Evolutionary conservation across 2,888 invertebrate species (phyloP).

Genomic region (Lysandra bellargus): DNA sequence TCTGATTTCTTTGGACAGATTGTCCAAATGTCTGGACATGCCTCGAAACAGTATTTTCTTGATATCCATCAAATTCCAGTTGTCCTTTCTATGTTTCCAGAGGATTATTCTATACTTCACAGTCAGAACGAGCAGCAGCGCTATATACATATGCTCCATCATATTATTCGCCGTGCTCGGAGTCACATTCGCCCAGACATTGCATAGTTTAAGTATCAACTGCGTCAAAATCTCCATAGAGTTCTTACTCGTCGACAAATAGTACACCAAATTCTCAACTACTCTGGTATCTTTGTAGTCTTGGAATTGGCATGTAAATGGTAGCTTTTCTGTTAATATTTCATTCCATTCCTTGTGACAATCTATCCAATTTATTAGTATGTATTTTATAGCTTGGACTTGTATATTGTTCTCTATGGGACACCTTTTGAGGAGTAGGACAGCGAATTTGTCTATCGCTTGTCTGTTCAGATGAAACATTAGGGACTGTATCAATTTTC

Average conservation of each 20-base stretch:
- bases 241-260: slow-evolving; percentile 71
- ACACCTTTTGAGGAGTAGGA: slow-evolving; percentile 77
- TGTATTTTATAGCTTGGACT: slow-evolving; percentile 63
- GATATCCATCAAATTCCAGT: slow-evolving; percentile 60
- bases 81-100: slow-evolving; percentile 51
- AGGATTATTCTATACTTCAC: slow-evolving; percentile 71
- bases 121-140: slow-evolving; percentile 83
- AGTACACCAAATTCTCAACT: slow-evolving; percentile 82
- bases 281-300: slow-evolving; percentile 79
- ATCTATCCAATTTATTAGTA: slow-evolving; percentile 77
- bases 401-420: slow-evolving; percentile 64
- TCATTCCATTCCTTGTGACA: slow-evolving; percentile 83
- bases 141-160: slow-evolving; percentile 86
- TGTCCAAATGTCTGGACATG: slow-evolving; percentile 85
- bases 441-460: slow-evolving; percentile 80
- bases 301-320: slow-evolving; percentile 73
- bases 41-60: slow-evolving; percentile 82
- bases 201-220: slow-evolving; percentile 78
- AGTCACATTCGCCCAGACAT: slow-evolving; percentile 85
- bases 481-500: slow-evolving; percentile 72
- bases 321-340: slow-evolving; percentile 72
- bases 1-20: slow-evolving; percentile 80
- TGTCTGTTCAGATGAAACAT: slow-evolving; percentile 79
- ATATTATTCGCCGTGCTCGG: slow-evolving; percentile 82
- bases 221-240: slow-evolving; percentile 54